Evolutionary conservation across 2,113 vertebrate genomes (phyloP).

Genomic region (Sarotherodon lohbergeri): DNA sequence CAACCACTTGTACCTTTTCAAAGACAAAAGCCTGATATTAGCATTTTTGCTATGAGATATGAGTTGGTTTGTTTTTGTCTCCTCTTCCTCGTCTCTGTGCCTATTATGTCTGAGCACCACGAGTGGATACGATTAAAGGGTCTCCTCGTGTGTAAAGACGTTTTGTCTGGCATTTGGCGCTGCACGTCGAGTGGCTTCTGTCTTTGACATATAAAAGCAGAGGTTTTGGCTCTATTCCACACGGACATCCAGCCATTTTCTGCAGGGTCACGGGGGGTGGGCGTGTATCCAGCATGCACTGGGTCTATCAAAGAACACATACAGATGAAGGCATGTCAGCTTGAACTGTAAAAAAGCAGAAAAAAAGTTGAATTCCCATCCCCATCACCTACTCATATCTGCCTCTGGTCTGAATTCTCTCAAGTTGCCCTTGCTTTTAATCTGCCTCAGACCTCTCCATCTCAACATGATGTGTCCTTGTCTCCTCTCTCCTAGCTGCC

Average conservation of each 20-base stretch:
- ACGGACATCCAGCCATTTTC: not conserved
- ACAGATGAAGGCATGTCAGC: not conserved
- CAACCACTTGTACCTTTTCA: slow-evolving; percentile 43
- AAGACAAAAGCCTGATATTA: slow-evolving; percentile 45
- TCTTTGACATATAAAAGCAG: not conserved
- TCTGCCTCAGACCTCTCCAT: not conserved
- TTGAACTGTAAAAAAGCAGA: not conserved
- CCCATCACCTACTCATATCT: not conserved
- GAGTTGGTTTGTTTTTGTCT: slow-evolving; percentile 27
- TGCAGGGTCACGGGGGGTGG: not conserved
- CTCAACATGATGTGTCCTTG: not conserved
- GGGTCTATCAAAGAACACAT: not conserved
- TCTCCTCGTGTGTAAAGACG: not conserved
- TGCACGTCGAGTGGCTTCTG: not conserved
- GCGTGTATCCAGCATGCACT: not conserved
- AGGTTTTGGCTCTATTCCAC: not conserved
- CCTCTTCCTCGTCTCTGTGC: not conserved
- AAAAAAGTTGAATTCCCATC: not conserved
- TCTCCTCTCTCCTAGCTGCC: slow-evolving; percentile 45
- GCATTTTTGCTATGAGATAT: slow-evolving; percentile 36
- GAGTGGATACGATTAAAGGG: slow-evolving; percentile 13
- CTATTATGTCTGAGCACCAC: slow-evolving; percentile 7
- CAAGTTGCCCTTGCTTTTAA: not conserved
- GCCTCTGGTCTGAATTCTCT: not conserved
- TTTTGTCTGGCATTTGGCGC: slow-evolving; percentile 13